These are phyloP conservation scores for Bolborhynchus lineola DNA, from an alignment of 2,113 vertebrate species.

Conservation along the genomic window DNA sequence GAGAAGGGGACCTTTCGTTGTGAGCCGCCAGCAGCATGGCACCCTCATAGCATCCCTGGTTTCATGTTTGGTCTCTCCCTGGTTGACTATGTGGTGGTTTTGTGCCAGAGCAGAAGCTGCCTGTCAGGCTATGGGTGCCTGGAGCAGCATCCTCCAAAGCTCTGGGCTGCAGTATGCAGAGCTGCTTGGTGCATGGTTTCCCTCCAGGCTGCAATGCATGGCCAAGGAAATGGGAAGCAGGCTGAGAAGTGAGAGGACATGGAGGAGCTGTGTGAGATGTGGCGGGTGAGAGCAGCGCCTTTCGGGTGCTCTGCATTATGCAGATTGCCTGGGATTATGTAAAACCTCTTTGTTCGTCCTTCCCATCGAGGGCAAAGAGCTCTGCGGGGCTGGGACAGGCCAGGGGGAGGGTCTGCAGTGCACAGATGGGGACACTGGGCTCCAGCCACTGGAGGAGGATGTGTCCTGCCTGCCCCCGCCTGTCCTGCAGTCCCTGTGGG, in stretches of 20 bases:
- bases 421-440: background rate
- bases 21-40: background rate
- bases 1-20: background rate
- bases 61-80: background rate
- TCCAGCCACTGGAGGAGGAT: background rate
- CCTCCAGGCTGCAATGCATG: accelerated
- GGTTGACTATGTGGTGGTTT: accelerated
- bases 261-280: accelerated
- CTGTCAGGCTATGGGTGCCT: background rate
- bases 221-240: background rate
- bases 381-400: background rate
- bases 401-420: background rate
- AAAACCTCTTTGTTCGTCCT: conserved; percentile 21
- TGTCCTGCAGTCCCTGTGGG: accelerated
- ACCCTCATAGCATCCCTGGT: background rate
- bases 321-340: background rate
- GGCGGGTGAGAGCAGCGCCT: accelerated
- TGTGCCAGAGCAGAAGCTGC: background rate
- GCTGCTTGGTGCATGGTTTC: accelerated
- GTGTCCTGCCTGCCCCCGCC: background rate
- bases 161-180: background rate
- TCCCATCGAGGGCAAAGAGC: background rate
- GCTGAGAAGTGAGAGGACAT: background rate
- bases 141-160: background rate
- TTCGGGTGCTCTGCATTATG: background rate